A percentile compares a stretch with the other conserved stretches of the same genome.
phyloP scores from a whole-genome alignment of 1,140 invertebrate genomes.

The Lordiphosa stackelbergi region DNA sequence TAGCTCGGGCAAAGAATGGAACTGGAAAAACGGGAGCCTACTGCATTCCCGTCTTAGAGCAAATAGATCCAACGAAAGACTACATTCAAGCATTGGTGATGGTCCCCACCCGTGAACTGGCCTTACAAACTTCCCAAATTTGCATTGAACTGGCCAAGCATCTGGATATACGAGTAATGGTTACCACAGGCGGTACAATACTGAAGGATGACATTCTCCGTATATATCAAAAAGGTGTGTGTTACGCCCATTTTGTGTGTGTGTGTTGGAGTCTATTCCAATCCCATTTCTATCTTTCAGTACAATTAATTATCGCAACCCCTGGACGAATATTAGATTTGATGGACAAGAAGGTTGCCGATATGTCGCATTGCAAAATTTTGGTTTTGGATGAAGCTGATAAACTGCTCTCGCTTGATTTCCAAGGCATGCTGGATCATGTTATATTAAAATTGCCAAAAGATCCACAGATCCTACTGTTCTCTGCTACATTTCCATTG shows the following conservation, averaged over 20 bases:
- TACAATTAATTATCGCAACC: conserved; percentile 99
- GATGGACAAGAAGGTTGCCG: conserved; percentile 99
- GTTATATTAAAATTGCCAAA: conserved; percentile 95
- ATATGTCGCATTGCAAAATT: conserved; percentile 97
- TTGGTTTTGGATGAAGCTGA: conserved; percentile 99
- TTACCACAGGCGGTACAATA: conserved; percentile 98
- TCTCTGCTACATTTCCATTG: conserved; percentile 99
- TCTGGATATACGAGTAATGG: conserved; percentile 97
- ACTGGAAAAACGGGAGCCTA: conserved; percentile 99
- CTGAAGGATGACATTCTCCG: conserved; percentile 99
- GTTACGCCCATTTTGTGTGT: too few species aligned
- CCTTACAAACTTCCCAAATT: conserved; percentile 99
- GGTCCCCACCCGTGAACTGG: conserved; percentile 99
- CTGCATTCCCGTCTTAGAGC: conserved; percentile 97
- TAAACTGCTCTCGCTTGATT: conserved; percentile 99
- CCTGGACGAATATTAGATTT: conserved; percentile 99
- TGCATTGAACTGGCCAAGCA: conserved; percentile 99
- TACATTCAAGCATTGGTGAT: conserved; percentile 98
- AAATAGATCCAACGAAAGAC: conserved; percentile 93
- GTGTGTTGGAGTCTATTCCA: too few species aligned
- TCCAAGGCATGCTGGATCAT: conserved; percentile 98
- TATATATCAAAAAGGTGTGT: conserved; percentile 93
- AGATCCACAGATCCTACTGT: conserved; percentile 98
- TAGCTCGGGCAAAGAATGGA: conserved; percentile 99
- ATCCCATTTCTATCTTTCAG: conserved; percentile 77